Conservation (phyloP, 2,113 vertebrate species). For the Marmota flaviventris region DNA sequence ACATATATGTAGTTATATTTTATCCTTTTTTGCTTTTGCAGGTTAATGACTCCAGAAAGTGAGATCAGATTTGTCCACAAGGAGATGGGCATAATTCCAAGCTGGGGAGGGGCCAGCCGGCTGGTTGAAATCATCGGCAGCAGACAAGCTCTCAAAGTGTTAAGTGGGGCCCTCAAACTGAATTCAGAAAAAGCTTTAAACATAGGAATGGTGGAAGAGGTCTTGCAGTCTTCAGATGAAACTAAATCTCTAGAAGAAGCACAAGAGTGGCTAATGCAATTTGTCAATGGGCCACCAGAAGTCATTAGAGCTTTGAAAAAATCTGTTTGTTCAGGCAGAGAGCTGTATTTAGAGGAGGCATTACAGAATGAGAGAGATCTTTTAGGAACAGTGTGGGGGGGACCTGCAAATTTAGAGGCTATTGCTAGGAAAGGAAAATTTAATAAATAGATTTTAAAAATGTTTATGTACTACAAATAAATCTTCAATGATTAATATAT, state of each 20-base stretch:
- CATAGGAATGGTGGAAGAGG: constrained; percentile 90
- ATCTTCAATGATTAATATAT: constrained; percentile 27
- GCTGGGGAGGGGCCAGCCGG: constrained; percentile 94
- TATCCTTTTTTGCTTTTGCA: constrained; percentile 77
- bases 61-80: constrained; percentile 97
- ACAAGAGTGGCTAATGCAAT: constrained; percentile 90
- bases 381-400: constrained; percentile 95
- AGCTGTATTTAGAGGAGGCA: constrained; percentile 92
- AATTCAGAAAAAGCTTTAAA: constrained; percentile 87
- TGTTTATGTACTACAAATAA: constrained; percentile 47
- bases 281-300: constrained; percentile 88
- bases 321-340: constrained; percentile 91
- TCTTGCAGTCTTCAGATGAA: constrained; percentile 82
- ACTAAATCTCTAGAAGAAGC: constrained; percentile 83
- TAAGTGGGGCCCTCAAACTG: constrained; percentile 88
- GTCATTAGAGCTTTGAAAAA: constrained; percentile 93
- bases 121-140: constrained; percentile 91
- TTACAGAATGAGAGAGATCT: constrained; percentile 93
- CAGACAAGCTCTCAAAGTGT: constrained; percentile 90
- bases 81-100: constrained; percentile 96
- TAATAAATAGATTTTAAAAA: constrained; percentile 83
- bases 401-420: constrained; percentile 93
- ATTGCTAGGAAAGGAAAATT: constrained; percentile 89
- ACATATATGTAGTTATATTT: not conserved
- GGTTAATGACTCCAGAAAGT: constrained; percentile 93